phyloP scores from a whole-genome alignment of 2,888 invertebrate genomes.

The Brachycybe producta region DNA sequence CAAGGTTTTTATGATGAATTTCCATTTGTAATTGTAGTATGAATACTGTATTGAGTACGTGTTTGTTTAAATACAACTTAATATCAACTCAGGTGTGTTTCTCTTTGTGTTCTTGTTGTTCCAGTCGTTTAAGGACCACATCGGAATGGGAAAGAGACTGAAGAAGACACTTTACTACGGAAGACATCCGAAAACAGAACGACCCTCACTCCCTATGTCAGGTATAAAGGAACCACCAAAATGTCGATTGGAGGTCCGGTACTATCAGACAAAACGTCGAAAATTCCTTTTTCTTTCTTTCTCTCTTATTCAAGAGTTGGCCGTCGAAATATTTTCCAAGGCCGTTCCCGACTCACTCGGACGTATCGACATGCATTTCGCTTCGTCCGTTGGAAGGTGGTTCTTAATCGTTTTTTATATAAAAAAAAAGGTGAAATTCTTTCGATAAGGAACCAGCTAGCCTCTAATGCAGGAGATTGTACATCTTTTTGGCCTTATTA shows the following conservation, averaged over 20 bases:
- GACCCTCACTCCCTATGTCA: slow-evolving; percentile 63
- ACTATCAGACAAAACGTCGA: too few species aligned
- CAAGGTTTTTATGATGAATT: too few species aligned
- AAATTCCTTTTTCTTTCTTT: too few species aligned
- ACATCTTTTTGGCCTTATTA: too few species aligned
- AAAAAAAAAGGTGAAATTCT: too few species aligned
- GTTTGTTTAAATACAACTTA: too few species aligned
- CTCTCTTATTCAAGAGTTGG: slow-evolving; percentile 61
- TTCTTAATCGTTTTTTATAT: slow-evolving; percentile 31
- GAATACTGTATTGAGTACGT: too few species aligned
- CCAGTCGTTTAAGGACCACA: slow-evolving; percentile 47
- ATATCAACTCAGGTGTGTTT: too few species aligned
- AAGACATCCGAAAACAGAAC: slow-evolving; percentile 50
- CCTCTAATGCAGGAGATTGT: too few species aligned
- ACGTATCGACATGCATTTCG: slow-evolving; percentile 30
- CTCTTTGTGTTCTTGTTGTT: background rate
- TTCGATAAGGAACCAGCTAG: too few species aligned
- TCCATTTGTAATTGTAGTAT: too few species aligned
- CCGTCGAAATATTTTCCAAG: slow-evolving; percentile 70
- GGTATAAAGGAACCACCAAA: slow-evolving; percentile 44
- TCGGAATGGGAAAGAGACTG: slow-evolving; percentile 65
- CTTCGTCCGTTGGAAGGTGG: slow-evolving; percentile 30
- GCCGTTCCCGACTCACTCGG: slow-evolving; percentile 33
- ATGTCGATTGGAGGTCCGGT: too few species aligned
- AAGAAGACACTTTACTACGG: slow-evolving; percentile 82